A percentile compares a stretch with the other conserved stretches of the same genome.
phyloP scores from a whole-genome alignment of 2,113 vertebrate genomes.

The Thunnus thynnus region DNA sequence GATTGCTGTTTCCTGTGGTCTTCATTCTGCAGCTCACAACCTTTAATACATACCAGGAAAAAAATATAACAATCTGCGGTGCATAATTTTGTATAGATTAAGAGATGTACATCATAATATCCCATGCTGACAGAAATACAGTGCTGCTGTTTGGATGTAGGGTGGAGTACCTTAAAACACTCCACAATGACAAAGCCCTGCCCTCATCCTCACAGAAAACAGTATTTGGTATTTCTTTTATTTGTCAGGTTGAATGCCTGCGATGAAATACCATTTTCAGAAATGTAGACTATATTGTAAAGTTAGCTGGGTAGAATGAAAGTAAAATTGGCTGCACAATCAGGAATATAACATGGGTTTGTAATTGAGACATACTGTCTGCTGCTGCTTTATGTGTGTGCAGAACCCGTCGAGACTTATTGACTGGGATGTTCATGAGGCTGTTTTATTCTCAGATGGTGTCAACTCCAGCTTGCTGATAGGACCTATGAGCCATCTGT shows the following conservation, averaged over 20 bases:
- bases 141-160: constrained; percentile 1
- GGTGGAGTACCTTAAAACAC: constrained; percentile 75
- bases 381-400: constrained; percentile 38
- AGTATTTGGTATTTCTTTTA: constrained; percentile 66
- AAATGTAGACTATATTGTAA: constrained; percentile 7
- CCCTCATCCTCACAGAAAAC: constrained; percentile 73
- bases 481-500: constrained; percentile 61
- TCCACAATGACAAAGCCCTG: constrained; percentile 78
- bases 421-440: constrained; percentile 41
- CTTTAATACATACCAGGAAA: neutral
- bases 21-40: neutral
- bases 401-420: constrained; percentile 36
- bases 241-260: constrained; percentile 47
- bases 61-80: neutral
- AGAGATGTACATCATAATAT: neutral
- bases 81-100: neutral
- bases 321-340: neutral
- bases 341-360: neutral
- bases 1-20: constrained; percentile 8
- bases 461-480: constrained; percentile 42
- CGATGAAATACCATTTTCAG: neutral
- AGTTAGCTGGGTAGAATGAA: neutral
- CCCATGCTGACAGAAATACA: neutral
- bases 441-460: constrained; percentile 54
- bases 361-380: constrained; percentile 24